These are phyloP conservation scores for Solen grandis DNA, from an alignment of 1,140 invertebrate species.

Conservation along the genomic window DNA sequence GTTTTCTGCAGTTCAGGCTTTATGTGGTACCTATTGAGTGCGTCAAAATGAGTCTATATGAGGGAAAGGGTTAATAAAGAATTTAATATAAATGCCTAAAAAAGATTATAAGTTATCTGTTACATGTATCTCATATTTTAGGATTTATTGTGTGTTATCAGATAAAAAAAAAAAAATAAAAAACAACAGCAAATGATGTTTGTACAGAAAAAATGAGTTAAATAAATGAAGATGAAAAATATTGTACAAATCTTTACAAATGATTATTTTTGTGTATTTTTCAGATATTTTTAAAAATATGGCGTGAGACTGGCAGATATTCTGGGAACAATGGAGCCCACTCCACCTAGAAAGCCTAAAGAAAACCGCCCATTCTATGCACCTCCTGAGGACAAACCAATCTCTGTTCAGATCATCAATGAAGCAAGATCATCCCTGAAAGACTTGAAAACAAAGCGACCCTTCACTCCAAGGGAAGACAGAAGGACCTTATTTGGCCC, in stretches of 20 bases:
- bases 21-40: too few relatives aligned
- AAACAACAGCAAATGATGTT: too few relatives aligned
- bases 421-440: constrained; percentile 83
- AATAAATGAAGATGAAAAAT: neutral
- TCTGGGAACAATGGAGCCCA: constrained; percentile 41
- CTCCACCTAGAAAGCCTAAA: constrained; percentile 64
- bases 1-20: too few relatives aligned
- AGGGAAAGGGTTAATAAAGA: too few relatives aligned
- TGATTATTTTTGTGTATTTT: neutral
- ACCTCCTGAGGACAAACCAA: constrained; percentile 83
- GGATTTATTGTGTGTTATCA: too few relatives aligned
- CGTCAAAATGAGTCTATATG: too few relatives aligned
- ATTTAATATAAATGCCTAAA: too few relatives aligned
- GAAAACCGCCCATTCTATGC: constrained; percentile 79
- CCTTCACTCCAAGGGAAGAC: constrained; percentile 90
- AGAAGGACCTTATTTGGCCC: constrained; percentile 87
- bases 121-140: too few relatives aligned
- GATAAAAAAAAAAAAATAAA: too few relatives aligned
- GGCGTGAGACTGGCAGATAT: too few relatives aligned
- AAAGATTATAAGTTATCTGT: too few relatives aligned
- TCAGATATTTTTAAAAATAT: neutral
- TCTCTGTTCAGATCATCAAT: constrained; percentile 89
- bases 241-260: neutral
- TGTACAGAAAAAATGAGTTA: neutral
- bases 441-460: constrained; percentile 81